Base-by-base conservation (phyloP, 92 coral and sea anemone species). In the Siderastrea siderea region DNA sequence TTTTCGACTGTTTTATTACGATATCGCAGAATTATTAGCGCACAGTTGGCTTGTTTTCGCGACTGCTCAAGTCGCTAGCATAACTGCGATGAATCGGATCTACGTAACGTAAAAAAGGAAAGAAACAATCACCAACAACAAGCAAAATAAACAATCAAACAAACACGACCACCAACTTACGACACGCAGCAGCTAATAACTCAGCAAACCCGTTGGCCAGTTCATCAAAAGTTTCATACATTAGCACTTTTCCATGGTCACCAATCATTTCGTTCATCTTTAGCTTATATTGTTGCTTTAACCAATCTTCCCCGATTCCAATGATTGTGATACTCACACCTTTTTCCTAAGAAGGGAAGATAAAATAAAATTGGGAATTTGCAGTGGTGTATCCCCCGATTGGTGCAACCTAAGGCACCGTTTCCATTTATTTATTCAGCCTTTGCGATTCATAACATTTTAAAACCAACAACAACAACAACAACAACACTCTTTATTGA, bases 231-330 rank as follows among this genome's bases (percentile, higher is more conserved):
- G 38, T 45, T 0, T 60, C 11, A 47, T 38, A 76, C 67, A 76
- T 60, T 5, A 57, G 68, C 13, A 76, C 12, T 58, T 9, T 45
- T 76, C 80, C 80, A 38, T 76, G 44, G 9, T 9, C 5, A 6
- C 80, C 80, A 43, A 68, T 68, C 48, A 76, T 44, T 6, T 58
- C 52, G 11, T 12, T 43, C 80, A 76, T 76, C 4, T 13, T 43
- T 6, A 6, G n/a, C 14, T 68, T 5, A 45, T 17, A 0, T 17
- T 44, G 3, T 44, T 76, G 10, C 10, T 44, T 16, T 59, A 10
- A 9, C 26, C 17, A 43, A 5, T 43, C 26, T 38, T 43, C 3
- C 12, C 63, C 62, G 64, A 76, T 45, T 38, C 67, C 80, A 57
- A 76, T 47, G 3, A 76, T 48, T 6, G 46, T 76, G 47, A 50